Evolutionary conservation across 2,113 vertebrate species (phyloP).

Genomic region (Sciurus niger): DNA sequence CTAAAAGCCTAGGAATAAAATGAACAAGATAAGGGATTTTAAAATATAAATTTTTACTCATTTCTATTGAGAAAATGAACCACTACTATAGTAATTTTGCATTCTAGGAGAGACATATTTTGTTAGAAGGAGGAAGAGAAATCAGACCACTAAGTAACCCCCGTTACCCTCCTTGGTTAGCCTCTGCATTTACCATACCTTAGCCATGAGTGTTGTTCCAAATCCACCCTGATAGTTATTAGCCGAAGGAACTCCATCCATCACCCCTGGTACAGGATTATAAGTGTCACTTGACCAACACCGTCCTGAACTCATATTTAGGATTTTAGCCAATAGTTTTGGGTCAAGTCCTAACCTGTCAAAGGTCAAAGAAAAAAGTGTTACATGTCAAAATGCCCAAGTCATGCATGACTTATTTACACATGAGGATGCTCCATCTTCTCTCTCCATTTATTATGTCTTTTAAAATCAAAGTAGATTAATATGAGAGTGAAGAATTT

Average conservation of each 20-base stretch:
- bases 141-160: neutral
- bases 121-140: neutral
- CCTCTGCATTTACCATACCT: conserved; percentile 89
- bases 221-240: conserved; percentile 99
- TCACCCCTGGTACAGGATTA: conserved; percentile 99
- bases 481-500: conserved; percentile 88
- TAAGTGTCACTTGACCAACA: conserved; percentile 99
- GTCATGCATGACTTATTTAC: conserved; percentile 88
- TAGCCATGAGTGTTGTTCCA: conserved; percentile 97
- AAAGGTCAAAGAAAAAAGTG: conserved; percentile 90
- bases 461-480: conserved; percentile 91
- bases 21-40: conserved; percentile 35
- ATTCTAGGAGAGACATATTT: neutral
- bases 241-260: conserved; percentile 98
- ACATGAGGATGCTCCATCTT: conserved; percentile 78
- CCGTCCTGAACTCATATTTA: conserved; percentile 99
- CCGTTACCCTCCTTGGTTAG: neutral
- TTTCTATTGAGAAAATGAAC: conserved; percentile 19
- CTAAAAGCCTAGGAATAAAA: conserved; percentile 43
- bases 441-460: conserved; percentile 88
- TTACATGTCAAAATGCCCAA: conserved; percentile 88
- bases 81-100: conserved; percentile 16
- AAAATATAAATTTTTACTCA: conserved; percentile 34
- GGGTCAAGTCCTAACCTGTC: conserved; percentile 98
- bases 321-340: conserved; percentile 97